phyloP scores from a whole-genome alignment of 2,113 vertebrate genomes.

The Gymnogyps californianus region DNA sequence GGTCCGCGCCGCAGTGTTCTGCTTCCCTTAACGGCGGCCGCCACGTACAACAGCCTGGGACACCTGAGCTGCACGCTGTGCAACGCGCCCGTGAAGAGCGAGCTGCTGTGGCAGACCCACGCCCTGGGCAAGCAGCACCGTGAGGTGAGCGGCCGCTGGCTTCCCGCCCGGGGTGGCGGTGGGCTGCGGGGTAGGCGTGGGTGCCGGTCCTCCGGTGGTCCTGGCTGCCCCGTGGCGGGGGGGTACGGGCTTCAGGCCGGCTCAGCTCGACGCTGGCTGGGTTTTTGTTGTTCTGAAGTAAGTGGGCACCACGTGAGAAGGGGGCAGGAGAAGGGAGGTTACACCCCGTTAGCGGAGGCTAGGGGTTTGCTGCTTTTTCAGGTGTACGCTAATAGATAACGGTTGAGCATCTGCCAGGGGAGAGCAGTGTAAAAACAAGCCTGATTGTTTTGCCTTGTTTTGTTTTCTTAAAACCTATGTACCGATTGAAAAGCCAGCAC shows the following conservation, averaged over 20 bases:
- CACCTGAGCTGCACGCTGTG: slow-evolving; percentile 88
- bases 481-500: fast-evolving
- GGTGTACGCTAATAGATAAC: fast-evolving
- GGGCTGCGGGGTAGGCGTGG: no score
- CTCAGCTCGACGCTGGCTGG: background rate
- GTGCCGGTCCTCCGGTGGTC: background rate
- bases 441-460: fast-evolving
- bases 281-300: background rate
- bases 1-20: no score
- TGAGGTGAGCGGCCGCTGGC: slow-evolving; percentile 69
- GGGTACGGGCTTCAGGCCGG: no score
- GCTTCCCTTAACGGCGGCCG: slow-evolving; percentile 50
- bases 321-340: background rate
- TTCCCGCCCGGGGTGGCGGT: background rate
- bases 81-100: slow-evolving; percentile 83
- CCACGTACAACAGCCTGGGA: slow-evolving; percentile 87
- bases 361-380: background rate
- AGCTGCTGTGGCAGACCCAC: slow-evolving; percentile 92
- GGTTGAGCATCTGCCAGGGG: fast-evolving
- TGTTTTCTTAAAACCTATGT: fast-evolving
- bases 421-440: fast-evolving
- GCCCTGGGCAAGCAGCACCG: slow-evolving; percentile 90
- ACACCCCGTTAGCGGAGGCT: fast-evolving
- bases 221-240: background rate
- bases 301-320: fast-evolving